These are phyloP conservation scores for Sceliomorpha sp. DNA, from an alignment of 2,888 invertebrate species.

Conservation along the genomic window DNA sequence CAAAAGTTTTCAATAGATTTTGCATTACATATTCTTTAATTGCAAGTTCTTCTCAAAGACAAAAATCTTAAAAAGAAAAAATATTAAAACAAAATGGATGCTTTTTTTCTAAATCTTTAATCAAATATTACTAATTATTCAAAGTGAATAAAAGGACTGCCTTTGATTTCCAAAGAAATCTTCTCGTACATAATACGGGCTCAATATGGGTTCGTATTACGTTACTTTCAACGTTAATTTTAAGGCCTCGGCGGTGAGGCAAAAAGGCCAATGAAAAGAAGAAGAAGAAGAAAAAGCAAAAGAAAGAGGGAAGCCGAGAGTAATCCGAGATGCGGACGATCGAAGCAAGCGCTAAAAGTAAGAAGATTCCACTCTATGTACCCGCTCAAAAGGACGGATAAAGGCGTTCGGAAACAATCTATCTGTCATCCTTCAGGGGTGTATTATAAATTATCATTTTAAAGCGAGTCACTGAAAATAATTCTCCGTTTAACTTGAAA, in stretches of 20 bases:
- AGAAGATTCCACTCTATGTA: conserved; percentile 2
- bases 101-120: no score
- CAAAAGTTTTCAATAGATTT: no score
- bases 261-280: conserved; percentile 5
- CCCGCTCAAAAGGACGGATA: no score
- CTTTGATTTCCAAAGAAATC: conserved; percentile 22
- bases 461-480: not conserved
- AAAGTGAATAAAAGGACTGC: no score
- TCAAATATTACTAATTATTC: no score
- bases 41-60: no score
- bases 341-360: conserved; percentile 23
- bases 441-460: conserved; percentile 7
- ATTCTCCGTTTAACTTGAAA: conserved; percentile 2
- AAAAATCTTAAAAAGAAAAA: no score
- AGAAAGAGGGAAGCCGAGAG: conserved; percentile 8
- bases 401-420: no score
- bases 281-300: conserved; percentile 30
- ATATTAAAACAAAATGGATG: no score
- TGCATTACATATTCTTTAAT: no score
- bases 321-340: conserved; percentile 20
- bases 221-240: conserved; percentile 37
- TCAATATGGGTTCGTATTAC: conserved; percentile 38
- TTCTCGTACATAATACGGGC: conserved; percentile 25
- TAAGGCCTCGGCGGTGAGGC: not conserved
- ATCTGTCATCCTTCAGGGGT: not conserved